phyloP scores from a whole-genome alignment of 2,797 vertebrate genomes.

The Notolepis coatsorum region DNA sequence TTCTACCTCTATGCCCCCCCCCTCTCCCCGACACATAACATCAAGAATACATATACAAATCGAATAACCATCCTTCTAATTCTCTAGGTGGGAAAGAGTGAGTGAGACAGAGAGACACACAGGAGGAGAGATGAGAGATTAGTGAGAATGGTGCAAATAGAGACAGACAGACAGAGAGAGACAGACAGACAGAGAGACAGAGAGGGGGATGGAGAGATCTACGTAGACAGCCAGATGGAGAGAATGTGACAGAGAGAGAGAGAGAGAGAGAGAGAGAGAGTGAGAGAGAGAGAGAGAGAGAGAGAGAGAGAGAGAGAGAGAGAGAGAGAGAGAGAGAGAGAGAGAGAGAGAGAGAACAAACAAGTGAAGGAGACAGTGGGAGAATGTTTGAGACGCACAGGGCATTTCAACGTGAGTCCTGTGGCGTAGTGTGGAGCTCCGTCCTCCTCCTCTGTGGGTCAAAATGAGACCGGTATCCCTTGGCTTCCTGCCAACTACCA shows the following conservation, averaged over 20 bases:
- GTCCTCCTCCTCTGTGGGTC: too few relatives aligned
- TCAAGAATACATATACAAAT: too few relatives aligned
- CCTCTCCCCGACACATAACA: too few relatives aligned
- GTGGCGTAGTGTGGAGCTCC: background rate
- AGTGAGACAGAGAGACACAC: too few relatives aligned
- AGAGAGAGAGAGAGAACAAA: background rate
- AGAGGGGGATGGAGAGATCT: background rate
- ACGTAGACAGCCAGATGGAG: background rate
- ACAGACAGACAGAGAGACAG: conserved; percentile 11
- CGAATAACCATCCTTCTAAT: too few relatives aligned
- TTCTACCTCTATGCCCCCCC: too few relatives aligned
- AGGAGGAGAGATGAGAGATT: too few relatives aligned
- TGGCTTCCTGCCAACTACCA: background rate
- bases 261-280: background rate
- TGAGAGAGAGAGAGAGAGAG: background rate
- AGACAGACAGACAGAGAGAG: too few relatives aligned
- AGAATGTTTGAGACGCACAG: background rate
- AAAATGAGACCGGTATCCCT: background rate
- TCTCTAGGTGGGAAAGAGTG: too few relatives aligned
- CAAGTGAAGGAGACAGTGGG: background rate
- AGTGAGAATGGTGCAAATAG: too few relatives aligned
- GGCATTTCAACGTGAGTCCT: background rate
- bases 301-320: background rate
- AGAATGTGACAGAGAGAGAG: too few relatives aligned
- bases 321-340: background rate